Base-by-base conservation (phyloP, 2,113 vertebrate species). In the Eudyptes chrysolophus region DNA sequence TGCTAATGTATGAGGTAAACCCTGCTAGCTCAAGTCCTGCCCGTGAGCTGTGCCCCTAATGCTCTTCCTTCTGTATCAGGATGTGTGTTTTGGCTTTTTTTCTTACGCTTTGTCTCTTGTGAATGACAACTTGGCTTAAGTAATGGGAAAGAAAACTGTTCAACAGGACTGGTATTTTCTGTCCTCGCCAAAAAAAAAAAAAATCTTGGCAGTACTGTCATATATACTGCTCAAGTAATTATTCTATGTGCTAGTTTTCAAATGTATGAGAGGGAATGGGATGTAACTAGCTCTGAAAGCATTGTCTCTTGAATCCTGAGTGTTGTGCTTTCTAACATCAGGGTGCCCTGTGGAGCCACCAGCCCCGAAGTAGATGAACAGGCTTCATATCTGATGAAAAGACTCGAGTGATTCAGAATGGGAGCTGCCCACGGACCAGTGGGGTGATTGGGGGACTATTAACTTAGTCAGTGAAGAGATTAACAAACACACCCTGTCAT, bases 291-390 rank as follows among this genome's bases (percentile, higher is more conserved):
- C 29, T 68, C 42, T 58, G 29, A 79, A 93, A 75, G 5, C 3
- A 0, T 30, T 25, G 6, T 25, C 34, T 77, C 36, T 62, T 70
- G 55, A 82, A 66, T 81, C 25, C 32, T 2, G 8, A 57, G 29
- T 3, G 1, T 61, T 74, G 40, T 1, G 0, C 40, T 62, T 77
- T 32, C 17, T 40, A 36, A 52, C 4, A 5, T 16, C 18, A 52
- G 38, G 11, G 24, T 75, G 34, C 36, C 49, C 49, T 7, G 3
- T 11, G 52, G n/a, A 54, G 74, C 79, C 70, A 71, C 16, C 32
- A 72, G 61, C 20, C 49, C 36, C 1, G 3, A 34, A 48, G 49
- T 1, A 40, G 40, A 62, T 84, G 36, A 87, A 21, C 26, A 75
- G 25, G 42, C 61, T 46, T 88, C 42, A 2, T 66, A 27, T 66